phyloP scores from a whole-genome alignment of 2,888 invertebrate genomes.

The Mythimna lalbum region DNA sequence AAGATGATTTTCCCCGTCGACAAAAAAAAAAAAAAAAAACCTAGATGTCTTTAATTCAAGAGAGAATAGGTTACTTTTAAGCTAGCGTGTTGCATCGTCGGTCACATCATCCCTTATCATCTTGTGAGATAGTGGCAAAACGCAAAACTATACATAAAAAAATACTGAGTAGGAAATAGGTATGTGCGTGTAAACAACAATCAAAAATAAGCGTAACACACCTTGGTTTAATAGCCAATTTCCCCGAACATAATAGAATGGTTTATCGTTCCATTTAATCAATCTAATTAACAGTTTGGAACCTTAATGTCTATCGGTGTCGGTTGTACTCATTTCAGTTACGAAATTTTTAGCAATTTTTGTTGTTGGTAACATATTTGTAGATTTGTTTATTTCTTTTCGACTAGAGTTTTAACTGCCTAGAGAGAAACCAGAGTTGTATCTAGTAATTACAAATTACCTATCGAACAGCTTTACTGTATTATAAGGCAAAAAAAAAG shows the following conservation, averaged over 20 bases:
- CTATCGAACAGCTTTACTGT: neutral
- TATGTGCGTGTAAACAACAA: too few relatives aligned
- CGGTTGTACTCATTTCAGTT: neutral
- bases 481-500: neutral
- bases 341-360: conserved; percentile 4
- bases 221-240: neutral
- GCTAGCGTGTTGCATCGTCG: too few relatives aligned
- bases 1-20: too few relatives aligned
- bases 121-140: too few relatives aligned
- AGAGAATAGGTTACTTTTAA: too few relatives aligned
- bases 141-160: too few relatives aligned
- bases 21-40: too few relatives aligned
- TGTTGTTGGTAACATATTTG: neutral
- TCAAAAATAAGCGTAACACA: neutral
- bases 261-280: conserved; percentile 10
- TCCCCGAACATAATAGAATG: conserved; percentile 1
- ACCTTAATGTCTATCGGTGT: neutral
- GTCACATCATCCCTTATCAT: too few relatives aligned
- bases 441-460: too few relatives aligned
- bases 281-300: conserved; percentile 18
- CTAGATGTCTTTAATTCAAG: too few relatives aligned
- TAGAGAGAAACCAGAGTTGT: too few relatives aligned
- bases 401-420: too few relatives aligned
- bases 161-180: neutral
- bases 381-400: neutral